Evolutionary conservation across 2,888 invertebrate genomes (phyloP), one percentile per base, ranked within the genome.

Genomic region (Eupithecia subumbrata): DNA sequence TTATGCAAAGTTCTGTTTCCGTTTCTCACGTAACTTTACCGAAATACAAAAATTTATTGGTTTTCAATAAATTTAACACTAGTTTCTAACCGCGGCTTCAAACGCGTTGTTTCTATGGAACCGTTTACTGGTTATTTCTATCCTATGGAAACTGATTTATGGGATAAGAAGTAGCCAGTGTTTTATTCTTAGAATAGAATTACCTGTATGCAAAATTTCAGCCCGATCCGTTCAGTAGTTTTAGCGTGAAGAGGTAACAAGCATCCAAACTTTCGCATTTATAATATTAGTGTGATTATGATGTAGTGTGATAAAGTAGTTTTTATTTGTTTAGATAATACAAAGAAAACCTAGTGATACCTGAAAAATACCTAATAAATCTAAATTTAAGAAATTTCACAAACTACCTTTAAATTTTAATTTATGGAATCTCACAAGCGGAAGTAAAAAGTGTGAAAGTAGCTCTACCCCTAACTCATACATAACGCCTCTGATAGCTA

Each of bases 391-490:
- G 45, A 0, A 45, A 45, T 16, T 14, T 45, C 16, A 16, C 4
- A 45, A 45, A 45, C 45, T 56, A 60, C 3, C 12, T 60, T n/a
- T 30, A 30, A 30, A 30, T 30, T 30, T 45, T 18, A 71, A 71
- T 25, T 43, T 18, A 40, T 14, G 18, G 45, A 40, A 52, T 40
- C 34, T 22, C 30, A 56, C 4, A 37, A 25, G 64, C 71, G 71
- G 71, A 68, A 71, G 71, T 63, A 5, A 68, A 67, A 68, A 71
- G 22, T 72, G 56, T 60, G 34, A 69, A 73, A 73, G 12, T 73
- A 7, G 34, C 70, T 60, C 45, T 52, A 56, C 48, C 56, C 56
- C 37, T 71, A 71, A 67, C 45, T n/a, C 37, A 63, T 43, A 43
- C 11, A 40, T 71, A 73, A 66, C 68, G 45, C 11, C 25, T 45